These are phyloP conservation scores for Clepsis dumicolana DNA, from an alignment of 2,888 invertebrate genomes.

Conservation along the genomic window DNA sequence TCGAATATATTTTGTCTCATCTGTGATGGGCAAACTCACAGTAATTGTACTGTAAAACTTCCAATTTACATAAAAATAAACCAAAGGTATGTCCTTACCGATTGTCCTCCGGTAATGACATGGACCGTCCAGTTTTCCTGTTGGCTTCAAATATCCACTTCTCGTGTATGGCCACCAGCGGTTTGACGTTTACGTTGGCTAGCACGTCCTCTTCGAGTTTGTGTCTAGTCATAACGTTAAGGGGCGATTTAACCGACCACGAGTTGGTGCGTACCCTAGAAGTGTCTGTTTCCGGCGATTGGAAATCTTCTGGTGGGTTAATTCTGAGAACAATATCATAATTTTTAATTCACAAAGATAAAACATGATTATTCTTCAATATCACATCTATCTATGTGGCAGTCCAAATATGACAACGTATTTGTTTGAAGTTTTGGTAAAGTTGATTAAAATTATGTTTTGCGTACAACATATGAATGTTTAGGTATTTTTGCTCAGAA, in stretches of 20 bases:
- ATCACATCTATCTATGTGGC: no score
- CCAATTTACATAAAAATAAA: neutral
- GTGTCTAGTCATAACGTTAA: conserved; percentile 49
- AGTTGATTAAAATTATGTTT: no score
- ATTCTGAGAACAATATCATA: conserved; percentile 49
- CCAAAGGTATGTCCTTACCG: conserved; percentile 56
- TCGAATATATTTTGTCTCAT: no score
- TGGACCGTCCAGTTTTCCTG: conserved; percentile 69
- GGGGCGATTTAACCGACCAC: conserved; percentile 59
- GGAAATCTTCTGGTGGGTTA: conserved; percentile 58
- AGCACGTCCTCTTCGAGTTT: conserved; percentile 68
- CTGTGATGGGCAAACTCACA: no score
- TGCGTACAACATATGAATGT: no score
- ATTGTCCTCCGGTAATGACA: conserved; percentile 76
- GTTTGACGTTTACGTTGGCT: conserved; percentile 74
- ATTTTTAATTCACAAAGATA: no score
- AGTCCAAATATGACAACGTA: no score
- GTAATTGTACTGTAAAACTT: no score
- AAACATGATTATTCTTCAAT: no score
- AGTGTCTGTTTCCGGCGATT: conserved; percentile 57
- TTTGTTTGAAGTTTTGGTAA: no score
- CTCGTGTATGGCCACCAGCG: conserved; percentile 81
- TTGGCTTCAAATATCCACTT: conserved; percentile 81
- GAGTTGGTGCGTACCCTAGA: conserved; percentile 57
- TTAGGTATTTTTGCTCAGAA: no score